Percentiles rank a stretch among this genome's conserved stretches.
Conservation (phyloP, 1,140 invertebrate genomes). For the Halictus rubicundus region DNA sequence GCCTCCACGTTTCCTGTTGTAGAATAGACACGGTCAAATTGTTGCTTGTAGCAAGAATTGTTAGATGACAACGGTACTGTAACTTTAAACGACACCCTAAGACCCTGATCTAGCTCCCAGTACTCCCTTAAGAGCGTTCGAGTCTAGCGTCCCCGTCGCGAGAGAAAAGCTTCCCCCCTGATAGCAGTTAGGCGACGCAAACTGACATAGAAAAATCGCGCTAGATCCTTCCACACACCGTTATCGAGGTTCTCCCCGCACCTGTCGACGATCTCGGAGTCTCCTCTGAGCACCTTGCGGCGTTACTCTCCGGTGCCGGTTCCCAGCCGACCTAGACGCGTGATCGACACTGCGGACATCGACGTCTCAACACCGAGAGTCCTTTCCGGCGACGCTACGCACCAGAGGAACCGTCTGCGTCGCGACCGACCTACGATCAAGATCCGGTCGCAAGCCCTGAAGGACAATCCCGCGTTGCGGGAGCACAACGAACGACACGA, state of each 20-base stretch:
- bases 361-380: slow-evolving; percentile 86
- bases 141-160: no score
- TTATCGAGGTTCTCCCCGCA: slow-evolving; percentile 85
- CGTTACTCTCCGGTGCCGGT: slow-evolving; percentile 65
- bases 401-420: slow-evolving; percentile 62
- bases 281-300: slow-evolving; percentile 72
- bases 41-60: no score
- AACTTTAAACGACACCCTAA: no score
- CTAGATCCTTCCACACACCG: slow-evolving; percentile 77
- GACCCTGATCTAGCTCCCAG: no score
- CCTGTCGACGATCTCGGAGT: slow-evolving; percentile 87
- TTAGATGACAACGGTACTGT: no score
- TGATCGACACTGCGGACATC: slow-evolving; percentile 91
- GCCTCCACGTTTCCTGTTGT: no score
- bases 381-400: slow-evolving; percentile 54
- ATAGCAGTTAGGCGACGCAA: neutral
- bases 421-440: slow-evolving; percentile 74
- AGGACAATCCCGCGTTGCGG: slow-evolving; percentile 78
- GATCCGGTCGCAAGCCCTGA: slow-evolving; percentile 78
- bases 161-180: neutral
- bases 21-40: no score
- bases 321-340: slow-evolving; percentile 78
- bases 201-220: neutral
- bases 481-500: slow-evolving; percentile 75
- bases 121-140: no score